Percentiles rank a stretch among this genome's conserved stretches.
These are phyloP conservation scores for Syngnathus typhle DNA, from an alignment of 2,113 vertebrate species.

Conservation along the genomic window DNA sequence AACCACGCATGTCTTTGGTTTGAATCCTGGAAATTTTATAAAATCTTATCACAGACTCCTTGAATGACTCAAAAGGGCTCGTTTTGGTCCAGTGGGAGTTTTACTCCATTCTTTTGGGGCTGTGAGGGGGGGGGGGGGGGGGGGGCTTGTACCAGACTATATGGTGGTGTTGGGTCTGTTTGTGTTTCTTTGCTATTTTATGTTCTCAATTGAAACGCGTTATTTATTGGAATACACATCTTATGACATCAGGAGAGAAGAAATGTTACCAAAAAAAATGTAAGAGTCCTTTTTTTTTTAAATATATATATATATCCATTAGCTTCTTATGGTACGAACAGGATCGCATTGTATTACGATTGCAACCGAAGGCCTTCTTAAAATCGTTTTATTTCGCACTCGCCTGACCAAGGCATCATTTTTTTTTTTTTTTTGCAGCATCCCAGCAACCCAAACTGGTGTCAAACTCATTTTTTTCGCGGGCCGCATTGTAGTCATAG, in stretches of 20 bases:
- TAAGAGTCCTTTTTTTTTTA: not conserved
- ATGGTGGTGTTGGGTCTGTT: not conserved
- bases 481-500: too few relatives aligned
- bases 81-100: not conserved
- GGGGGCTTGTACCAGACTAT: not conserved
- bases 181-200: too few relatives aligned
- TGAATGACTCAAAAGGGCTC: not conserved
- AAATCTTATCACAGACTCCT: not conserved
- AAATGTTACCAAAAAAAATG: not conserved
- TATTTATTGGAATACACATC: not conserved
- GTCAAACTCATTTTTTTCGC: too few relatives aligned
- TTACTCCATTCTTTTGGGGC: not conserved
- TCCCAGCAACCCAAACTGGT: too few relatives aligned
- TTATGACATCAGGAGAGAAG: not conserved
- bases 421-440: not conserved
- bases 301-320: not conserved
- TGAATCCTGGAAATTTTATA: conserved; percentile 4
- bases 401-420: not conserved
- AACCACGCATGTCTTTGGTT: conserved; percentile 74
- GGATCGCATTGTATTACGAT: not conserved
- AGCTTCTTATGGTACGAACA: not conserved
- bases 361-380: not conserved
- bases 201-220: not conserved
- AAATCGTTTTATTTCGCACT: not conserved
- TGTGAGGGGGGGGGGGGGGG: too few relatives aligned